Percentiles rank a stretch among this genome's conserved stretches.
Conservation (phyloP, 2,797 vertebrate genomes). For the Parambassis ranga region DNA sequence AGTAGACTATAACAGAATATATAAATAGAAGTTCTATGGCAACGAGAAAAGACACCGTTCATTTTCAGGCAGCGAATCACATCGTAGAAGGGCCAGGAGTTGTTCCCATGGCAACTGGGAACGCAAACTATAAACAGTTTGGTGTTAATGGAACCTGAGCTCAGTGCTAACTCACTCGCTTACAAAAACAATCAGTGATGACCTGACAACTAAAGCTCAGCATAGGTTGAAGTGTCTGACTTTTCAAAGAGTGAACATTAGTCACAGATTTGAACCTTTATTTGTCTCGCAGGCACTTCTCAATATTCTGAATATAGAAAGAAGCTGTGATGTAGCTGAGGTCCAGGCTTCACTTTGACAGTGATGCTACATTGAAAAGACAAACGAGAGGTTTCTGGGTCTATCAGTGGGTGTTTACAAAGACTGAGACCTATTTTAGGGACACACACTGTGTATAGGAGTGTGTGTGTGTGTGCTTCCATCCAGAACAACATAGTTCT, state of each 20-base stretch:
- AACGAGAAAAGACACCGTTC: too few species aligned
- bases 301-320: neutral
- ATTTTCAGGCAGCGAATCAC: too few species aligned
- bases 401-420: too few species aligned
- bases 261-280: too few species aligned
- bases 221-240: neutral
- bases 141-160: neutral
- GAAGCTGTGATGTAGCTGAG: neutral
- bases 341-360: neutral
- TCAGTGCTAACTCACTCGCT: constrained; percentile 10
- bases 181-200: constrained; percentile 17
- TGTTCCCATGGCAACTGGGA: too few species aligned
- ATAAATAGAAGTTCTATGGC: too few species aligned
- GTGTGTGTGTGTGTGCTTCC: neutral
- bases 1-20: too few species aligned
- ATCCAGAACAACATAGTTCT: constrained; percentile 41
- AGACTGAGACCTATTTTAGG: neutral
- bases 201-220: constrained; percentile 8
- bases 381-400: too few species aligned
- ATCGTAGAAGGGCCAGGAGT: too few species aligned
- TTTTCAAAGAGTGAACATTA: neutral
- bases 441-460: neutral
- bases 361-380: neutral
- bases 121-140: neutral
- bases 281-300: too few species aligned